Conservation (phyloP, 2,113 vertebrate species). For the Syrrhaptes paradoxus region DNA sequence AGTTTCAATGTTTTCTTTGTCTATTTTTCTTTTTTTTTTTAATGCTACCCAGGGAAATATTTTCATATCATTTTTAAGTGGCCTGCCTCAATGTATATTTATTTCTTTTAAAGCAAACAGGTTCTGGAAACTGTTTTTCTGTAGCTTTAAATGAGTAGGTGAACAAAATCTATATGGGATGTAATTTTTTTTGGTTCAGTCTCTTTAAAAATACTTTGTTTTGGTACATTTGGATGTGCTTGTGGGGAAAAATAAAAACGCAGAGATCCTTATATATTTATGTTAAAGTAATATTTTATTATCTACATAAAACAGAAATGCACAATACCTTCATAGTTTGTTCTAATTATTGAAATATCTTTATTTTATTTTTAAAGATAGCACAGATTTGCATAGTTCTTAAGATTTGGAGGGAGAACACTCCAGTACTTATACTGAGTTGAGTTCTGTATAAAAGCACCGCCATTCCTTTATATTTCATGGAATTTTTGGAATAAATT, state of each 20-base stretch:
- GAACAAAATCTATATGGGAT: constrained; percentile 90
- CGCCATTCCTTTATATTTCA: constrained; percentile 71
- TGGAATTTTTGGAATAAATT: constrained; percentile 78
- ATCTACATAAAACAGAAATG: constrained; percentile 95
- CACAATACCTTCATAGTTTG: constrained; percentile 93
- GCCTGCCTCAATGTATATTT: constrained; percentile 88
- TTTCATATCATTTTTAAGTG: constrained; percentile 86
- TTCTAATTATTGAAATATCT: constrained; percentile 94
- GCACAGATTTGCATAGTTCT: constrained; percentile 64
- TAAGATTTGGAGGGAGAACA: constrained; percentile 47
- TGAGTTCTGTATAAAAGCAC: constrained; percentile 70
- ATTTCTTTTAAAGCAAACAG: constrained; percentile 87
- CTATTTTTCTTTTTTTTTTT: constrained; percentile 83
- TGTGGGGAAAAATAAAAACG: constrained; percentile 90
- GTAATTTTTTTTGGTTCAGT: constrained; percentile 83
- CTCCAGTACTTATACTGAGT: constrained; percentile 59
- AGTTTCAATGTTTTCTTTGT: constrained; percentile 88
- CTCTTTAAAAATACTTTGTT: constrained; percentile 88
- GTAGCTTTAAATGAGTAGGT: constrained; percentile 93
- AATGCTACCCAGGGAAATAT: constrained; percentile 92
- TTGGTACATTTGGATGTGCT: constrained; percentile 92
- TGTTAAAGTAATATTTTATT: constrained; percentile 95
- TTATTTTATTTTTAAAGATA: constrained; percentile 79
- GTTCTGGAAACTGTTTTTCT: constrained; percentile 87
- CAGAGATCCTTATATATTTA: constrained; percentile 93